Conservation (phyloP, 2,797 vertebrate species). For the Semotilus atromaculatus region DNA sequence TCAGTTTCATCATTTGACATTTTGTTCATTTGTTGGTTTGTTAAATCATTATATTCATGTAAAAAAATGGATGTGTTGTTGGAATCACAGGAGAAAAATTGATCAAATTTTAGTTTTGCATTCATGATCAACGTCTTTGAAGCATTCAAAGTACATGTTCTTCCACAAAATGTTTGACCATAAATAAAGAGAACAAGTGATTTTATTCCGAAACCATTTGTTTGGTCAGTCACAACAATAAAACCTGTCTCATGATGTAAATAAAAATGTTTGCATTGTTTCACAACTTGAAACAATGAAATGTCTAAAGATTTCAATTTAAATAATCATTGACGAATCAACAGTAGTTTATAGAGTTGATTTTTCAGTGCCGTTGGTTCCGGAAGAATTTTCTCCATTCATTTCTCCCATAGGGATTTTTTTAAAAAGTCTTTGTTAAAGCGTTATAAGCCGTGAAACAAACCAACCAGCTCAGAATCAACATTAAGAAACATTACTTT, state of each 20-base stretch:
- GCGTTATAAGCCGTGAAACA: not conserved
- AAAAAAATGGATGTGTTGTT: constrained; percentile 61
- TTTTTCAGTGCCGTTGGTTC: not conserved
- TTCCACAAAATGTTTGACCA: constrained; percentile 76
- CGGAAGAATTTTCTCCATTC: not conserved
- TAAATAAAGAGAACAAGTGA: constrained; percentile 72
- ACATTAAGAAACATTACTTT: not conserved
- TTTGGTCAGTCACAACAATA: constrained; percentile 50
- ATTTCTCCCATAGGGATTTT: not conserved
- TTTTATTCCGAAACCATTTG: constrained; percentile 69
- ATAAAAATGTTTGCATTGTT: constrained; percentile 7
- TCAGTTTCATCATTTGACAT: constrained; percentile 48
- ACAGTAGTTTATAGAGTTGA: not conserved
- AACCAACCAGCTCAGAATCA: not conserved
- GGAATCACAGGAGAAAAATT: constrained; percentile 70
- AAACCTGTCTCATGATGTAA: constrained; percentile 32
- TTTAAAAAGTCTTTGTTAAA: not conserved
- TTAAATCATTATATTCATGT: constrained; percentile 36
- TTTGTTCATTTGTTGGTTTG: constrained; percentile 47
- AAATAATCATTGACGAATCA: not conserved
- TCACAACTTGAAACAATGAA: not conserved
- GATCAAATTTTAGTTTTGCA: constrained; percentile 66
- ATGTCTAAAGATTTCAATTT: not conserved
- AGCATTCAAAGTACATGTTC: constrained; percentile 73
- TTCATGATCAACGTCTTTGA: constrained; percentile 70